Percentiles rank a stretch among this genome's conserved stretches.
Conservation (phyloP, 2,113 vertebrate species). For the Saccopteryx bilineata region DNA sequence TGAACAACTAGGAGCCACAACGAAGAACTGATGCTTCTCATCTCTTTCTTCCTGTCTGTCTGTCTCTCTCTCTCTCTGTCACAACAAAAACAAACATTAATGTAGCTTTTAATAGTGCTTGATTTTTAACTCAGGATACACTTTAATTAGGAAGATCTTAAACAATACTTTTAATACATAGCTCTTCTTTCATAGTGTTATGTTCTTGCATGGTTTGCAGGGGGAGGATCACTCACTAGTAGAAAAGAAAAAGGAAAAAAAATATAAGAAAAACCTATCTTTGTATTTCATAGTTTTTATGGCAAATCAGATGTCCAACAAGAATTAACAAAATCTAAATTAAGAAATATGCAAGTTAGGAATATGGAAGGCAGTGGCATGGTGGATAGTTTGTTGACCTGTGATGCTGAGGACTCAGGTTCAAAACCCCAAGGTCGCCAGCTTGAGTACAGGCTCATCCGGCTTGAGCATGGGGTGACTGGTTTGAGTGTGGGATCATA, state of each 20-base stretch:
- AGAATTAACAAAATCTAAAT: not conserved
- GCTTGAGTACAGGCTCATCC: too few relatives aligned
- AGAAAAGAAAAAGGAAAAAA: not conserved
- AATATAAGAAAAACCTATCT: not conserved
- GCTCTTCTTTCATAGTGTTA: not conserved
- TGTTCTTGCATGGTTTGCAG: slow-evolving; percentile 10
- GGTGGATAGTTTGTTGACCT: too few relatives aligned
- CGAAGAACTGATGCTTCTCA: too few relatives aligned
- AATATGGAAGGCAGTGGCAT: too few relatives aligned
- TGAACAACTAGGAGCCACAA: too few relatives aligned
- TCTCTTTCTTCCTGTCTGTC: too few relatives aligned
- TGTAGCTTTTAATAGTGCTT: slow-evolving; percentile 43
- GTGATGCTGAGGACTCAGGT: too few relatives aligned
- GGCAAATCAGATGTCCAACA: not conserved
- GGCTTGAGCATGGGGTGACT: too few relatives aligned
- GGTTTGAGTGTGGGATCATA: too few relatives aligned
- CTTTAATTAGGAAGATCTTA: slow-evolving; percentile 36
- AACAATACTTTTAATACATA: not conserved
- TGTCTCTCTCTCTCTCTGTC: too few relatives aligned
- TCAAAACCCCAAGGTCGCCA: too few relatives aligned
- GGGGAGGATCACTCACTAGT: not conserved
- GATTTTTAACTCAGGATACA: slow-evolving; percentile 36
- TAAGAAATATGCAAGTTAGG: slow-evolving; percentile 42
- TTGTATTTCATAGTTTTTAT: not conserved
- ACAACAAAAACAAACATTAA: not conserved